phyloP scores from a whole-genome alignment of 2,888 invertebrate genomes.

The Malthinus seriepunctatus region DNA sequence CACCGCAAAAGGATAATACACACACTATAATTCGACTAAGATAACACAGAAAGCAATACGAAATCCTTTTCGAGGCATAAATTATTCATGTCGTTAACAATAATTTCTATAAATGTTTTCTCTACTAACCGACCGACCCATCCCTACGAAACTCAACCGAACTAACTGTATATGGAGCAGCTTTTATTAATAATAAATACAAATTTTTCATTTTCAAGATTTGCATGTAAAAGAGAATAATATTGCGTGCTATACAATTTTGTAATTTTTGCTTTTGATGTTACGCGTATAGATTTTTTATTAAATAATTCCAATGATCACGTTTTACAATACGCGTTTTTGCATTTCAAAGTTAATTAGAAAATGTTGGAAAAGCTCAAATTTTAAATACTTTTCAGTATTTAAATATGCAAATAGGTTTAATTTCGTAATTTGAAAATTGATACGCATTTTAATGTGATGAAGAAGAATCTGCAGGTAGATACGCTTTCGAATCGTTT shows the following conservation, averaged over 20 bases:
- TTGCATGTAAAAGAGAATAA: slow-evolving; percentile 3
- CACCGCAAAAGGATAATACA: slow-evolving; percentile 16
- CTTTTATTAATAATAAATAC: not conserved
- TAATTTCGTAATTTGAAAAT: slow-evolving; percentile 1
- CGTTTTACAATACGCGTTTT: not conserved
- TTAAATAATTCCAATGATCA: not conserved
- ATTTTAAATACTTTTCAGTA: not conserved
- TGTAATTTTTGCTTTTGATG: slow-evolving; percentile 1
- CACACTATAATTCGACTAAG: slow-evolving; percentile 14
- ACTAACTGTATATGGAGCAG: not conserved
- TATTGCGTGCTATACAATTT: not conserved
- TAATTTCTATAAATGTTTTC: slow-evolving; percentile 4
- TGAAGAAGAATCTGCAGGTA: not conserved
- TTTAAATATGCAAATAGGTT: slow-evolving; percentile 1
- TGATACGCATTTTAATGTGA: not conserved
- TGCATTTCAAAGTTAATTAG: slow-evolving; percentile 8
- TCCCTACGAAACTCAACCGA: not conserved
- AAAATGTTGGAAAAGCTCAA: not conserved
- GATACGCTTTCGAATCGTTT: not conserved
- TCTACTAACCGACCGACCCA: not conserved
- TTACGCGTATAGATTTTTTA: slow-evolving; percentile 5
- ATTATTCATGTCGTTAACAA: slow-evolving; percentile 16
- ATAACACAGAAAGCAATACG: slow-evolving; percentile 10
- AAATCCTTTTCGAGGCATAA: slow-evolving; percentile 13
- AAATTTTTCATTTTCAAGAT: slow-evolving; percentile 9